Base-by-base conservation (phyloP, 2,888 invertebrate species). In the Athrips mouffetella region DNA sequence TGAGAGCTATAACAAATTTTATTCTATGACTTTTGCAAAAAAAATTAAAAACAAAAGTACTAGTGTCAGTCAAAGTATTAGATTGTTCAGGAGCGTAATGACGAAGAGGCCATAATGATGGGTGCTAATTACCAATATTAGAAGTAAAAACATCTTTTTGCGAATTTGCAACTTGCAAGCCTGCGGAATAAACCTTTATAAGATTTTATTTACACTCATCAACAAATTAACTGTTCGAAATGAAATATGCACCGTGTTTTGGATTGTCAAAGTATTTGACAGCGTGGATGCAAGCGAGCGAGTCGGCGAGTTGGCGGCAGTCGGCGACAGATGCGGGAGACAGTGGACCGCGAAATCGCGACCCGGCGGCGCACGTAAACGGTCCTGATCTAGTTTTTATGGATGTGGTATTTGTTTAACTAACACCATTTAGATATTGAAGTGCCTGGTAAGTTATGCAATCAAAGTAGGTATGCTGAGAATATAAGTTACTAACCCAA, bases 281-380 rank as follows among this genome's bases (percentile, higher is more conserved):
- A 57, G 57, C 50, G 59, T 56, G 65, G 65, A 61, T 59, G 60
- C 20, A 10, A n/a, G 59, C 56, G 57, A 52, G 29, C 5, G n/a
- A n/a, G n/a, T n/a, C n/a, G 31, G 16, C 16, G 42, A 10, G 42
- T 6, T 10, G 5, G 42, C 47, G 57, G 62, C 51, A 56, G 52
- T 55, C 56, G 58, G 66, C 67, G 69, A 64, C 84, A 82, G 80
- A 78, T 84, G 85, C 70, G 73, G 60, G 64, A 68, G 56, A 83
- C 70, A 71, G 55, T 68, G 58, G 65, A 77, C 76, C 83, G 82
- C 70, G 65, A 78, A 82, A 82, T 80, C 77, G 65, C 49, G 45
- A 53, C 49, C 55, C 54, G 55, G 50, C 54, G 55, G 50, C 53
- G 54, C 60, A 57, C 52, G 52, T 39, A 42, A 49, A 51, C 42